Evolutionary conservation across 2,113 vertebrate species (phyloP), one percentile per base, ranked within the genome.

Genomic region (Saguinus midas): DNA sequence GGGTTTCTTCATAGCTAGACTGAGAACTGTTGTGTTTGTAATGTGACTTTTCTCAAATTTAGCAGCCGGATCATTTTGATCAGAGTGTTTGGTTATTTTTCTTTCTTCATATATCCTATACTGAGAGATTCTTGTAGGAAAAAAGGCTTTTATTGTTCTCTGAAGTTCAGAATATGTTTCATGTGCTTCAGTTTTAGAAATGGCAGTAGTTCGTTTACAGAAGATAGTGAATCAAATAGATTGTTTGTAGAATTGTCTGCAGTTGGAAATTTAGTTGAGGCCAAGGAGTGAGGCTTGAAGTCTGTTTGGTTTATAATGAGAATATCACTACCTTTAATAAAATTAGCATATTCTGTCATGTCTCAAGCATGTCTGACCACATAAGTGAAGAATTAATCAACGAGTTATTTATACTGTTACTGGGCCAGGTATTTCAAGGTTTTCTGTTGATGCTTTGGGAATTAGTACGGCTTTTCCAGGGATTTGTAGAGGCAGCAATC

Each of bases 71-170:
- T 88, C 43, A 23, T 92, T n/a, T 92, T 92, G 84, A 88, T 43
- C 48, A 78, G 79, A 72, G 80, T 52, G 68, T 72, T 29, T 45
- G 64, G 21, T 23, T 72, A 35, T 48, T 88, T 95, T 90, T 72
- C 84, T 72, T 95, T 92, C 43, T 55, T 85, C 50, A 85, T 72
- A 89, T 55, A 80, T 27, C 27, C 5, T 48, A 45, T 40, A 25
- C 35, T 90, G 90, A 85, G n/a, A 92, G 14, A 85, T n/a, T 73
- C 89, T 85, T 89, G 11, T 57, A 85, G 80, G 90, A 92, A 32
- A 80, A 95, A 80, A 64, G 14, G 0, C 14, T 90, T 95, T 90
- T 64, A 64, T 89, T 66, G 29, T 89, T 89, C 72, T 72, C 45
- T 55, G 79, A 95, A 20, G 45, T 85, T 95, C 37, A 40, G 20